Evolutionary conservation across 2,888 invertebrate species (phyloP).

Genomic region (Drosophila lutescens): DNA sequence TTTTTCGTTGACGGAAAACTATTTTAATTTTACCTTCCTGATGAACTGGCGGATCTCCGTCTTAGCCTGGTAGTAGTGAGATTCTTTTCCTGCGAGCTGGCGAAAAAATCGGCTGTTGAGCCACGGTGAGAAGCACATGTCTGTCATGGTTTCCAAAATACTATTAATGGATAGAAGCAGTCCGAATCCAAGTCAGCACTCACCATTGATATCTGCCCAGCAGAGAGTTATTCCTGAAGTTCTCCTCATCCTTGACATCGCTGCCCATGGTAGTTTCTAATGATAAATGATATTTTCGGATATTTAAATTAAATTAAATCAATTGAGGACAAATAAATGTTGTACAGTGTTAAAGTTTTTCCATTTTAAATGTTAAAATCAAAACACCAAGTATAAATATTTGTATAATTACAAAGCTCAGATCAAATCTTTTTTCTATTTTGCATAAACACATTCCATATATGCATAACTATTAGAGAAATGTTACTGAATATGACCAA

Average conservation of each 20-base stretch:
- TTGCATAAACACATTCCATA: too few relatives aligned
- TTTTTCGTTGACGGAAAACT: fast-evolving
- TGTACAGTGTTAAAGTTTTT: too few relatives aligned
- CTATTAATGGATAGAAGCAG: conserved; percentile 60
- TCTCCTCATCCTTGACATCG: conserved; percentile 54
- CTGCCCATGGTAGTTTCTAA: conserved; percentile 81
- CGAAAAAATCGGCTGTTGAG: conserved; percentile 60
- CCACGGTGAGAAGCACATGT: conserved; percentile 82
- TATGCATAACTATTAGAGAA: too few relatives aligned
- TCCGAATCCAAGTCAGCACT: conserved; percentile 18
- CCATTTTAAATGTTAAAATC: too few relatives aligned
- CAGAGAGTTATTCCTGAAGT: conserved; percentile 56
- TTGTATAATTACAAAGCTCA: too few relatives aligned
- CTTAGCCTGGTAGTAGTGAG: conserved; percentile 66
- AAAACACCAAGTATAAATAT: too few relatives aligned
- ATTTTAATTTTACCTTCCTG: conserved; percentile 58
- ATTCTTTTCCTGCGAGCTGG: conserved; percentile 63
- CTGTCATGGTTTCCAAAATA: conserved; percentile 78
- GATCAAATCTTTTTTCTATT: too few relatives aligned
- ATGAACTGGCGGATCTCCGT: conserved; percentile 71
- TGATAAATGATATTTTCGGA: neutral
- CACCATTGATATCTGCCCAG: conserved; percentile 80
- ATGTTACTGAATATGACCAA: too few relatives aligned
- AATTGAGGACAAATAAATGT: too few relatives aligned
- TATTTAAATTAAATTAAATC: neutral